Conservation (phyloP, 2,888 invertebrate genomes). For the Coleophora flavipennella region DNA sequence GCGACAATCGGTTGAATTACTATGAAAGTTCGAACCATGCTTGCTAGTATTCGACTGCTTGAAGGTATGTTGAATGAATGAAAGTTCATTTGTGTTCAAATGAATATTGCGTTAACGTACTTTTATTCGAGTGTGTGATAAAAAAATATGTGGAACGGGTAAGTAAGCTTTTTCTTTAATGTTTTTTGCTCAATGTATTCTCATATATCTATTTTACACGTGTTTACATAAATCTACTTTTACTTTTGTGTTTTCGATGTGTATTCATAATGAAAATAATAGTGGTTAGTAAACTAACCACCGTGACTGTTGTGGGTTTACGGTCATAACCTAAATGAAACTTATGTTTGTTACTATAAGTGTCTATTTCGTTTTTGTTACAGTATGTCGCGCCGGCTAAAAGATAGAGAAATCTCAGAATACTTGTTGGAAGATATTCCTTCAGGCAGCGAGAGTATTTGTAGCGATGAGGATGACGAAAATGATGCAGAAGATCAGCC, state of each 20-base stretch:
- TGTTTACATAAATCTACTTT: constrained; percentile 2
- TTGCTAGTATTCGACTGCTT: constrained; percentile 1
- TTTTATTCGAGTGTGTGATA: constrained; percentile 3
- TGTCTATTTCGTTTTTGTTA: not conserved
- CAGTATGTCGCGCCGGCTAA: constrained; percentile 3
- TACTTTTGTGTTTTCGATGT: constrained; percentile 4
- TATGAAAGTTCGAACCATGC: constrained; percentile 2
- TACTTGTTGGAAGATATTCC: constrained; percentile 9
- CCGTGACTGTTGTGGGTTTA: constrained; percentile 4
- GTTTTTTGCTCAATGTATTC: constrained; percentile 5
- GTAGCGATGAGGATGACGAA: constrained; percentile 5
- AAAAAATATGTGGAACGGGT: constrained; percentile 3
- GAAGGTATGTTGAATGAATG: constrained; percentile 2
- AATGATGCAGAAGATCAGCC: constrained; percentile 3
- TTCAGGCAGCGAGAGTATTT: constrained; percentile 9
- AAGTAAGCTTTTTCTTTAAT: constrained; percentile 3
- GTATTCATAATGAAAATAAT: constrained; percentile 1
- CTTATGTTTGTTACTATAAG: constrained; percentile 2
- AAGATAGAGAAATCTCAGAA: constrained; percentile 1
- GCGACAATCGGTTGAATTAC: constrained; percentile 2
- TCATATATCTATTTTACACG: no score
- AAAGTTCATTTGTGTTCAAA: constrained; percentile 2
- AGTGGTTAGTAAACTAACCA: constrained; percentile 8
- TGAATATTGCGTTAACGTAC: constrained; percentile 4
- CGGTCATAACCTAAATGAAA: not conserved